These are phyloP conservation scores for Corticium candelabrum DNA, from an alignment of 37 sponge, comb jelly and placozoan species.

Conservation along the genomic window DNA sequence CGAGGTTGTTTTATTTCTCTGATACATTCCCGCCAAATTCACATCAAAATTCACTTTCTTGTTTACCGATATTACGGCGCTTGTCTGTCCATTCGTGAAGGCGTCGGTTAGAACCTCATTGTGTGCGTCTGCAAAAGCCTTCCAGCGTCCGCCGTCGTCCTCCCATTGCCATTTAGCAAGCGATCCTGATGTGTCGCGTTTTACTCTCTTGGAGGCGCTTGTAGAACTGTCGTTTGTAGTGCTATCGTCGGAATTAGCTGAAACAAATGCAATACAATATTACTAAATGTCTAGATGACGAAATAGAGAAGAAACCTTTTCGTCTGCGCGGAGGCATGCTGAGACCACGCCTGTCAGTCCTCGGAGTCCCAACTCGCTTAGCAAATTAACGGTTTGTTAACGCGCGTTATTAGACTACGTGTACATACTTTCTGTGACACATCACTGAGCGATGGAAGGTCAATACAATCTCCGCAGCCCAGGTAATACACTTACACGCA, in stretches of 20 bases:
- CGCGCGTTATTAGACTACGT: no score
- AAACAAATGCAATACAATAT: no score
- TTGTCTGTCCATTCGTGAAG: background rate
- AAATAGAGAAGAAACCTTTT: no score
- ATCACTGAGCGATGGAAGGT: no score
- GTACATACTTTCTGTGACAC: no score
- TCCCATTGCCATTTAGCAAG: background rate
- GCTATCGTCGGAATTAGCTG: no score
- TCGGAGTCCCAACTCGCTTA: no score
- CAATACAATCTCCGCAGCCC: conserved; percentile 58
- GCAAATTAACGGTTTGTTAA: no score
- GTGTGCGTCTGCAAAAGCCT: background rate
- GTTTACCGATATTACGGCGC: background rate
- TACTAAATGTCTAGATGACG: background rate
- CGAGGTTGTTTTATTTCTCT: background rate
- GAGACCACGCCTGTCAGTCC: background rate
- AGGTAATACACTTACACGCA: conserved; percentile 19
- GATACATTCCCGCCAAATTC: background rate
- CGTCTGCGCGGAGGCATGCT: background rate
- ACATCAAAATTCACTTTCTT: background rate
- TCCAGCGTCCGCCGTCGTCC: background rate
- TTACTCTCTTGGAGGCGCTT: no score
- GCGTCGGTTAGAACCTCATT: background rate
- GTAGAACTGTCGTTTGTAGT: no score
- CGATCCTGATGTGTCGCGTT: no score